Evolutionary conservation across 2,113 vertebrate species (phyloP).

Genomic region (Apaloderma vittatum): DNA sequence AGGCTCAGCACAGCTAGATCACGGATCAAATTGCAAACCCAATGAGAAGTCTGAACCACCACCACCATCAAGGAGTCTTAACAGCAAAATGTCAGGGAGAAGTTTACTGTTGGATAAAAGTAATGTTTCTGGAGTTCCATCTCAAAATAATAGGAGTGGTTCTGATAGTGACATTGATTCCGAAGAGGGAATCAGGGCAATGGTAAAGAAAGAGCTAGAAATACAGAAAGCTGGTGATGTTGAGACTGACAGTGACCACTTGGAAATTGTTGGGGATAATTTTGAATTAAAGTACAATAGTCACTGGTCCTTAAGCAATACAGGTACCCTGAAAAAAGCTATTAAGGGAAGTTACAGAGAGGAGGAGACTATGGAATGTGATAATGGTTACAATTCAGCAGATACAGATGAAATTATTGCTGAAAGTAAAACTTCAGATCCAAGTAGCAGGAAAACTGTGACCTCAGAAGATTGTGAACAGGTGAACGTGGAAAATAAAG

Average conservation of each 20-base stretch:
- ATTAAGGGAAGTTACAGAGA: background rate
- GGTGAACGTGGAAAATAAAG: background rate
- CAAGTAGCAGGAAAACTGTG: background rate
- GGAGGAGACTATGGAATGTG: background rate
- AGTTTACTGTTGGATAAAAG: background rate
- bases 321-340: background rate
- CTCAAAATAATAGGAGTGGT: background rate
- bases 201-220: constrained; percentile 70
- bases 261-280: constrained; percentile 88
- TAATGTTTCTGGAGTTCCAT: background rate
- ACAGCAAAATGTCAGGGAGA: background rate
- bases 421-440: constrained; percentile 63
- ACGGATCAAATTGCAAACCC: background rate
- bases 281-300: constrained; percentile 77
- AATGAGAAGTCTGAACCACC: background rate
- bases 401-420: constrained; percentile 92
- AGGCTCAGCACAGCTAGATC: background rate
- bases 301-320: constrained; percentile 33
- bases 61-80: background rate
- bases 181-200: constrained; percentile 82
- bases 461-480: background rate
- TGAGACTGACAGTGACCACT: constrained; percentile 63
- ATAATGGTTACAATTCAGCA: constrained; percentile 85
- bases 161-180: constrained; percentile 80
- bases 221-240: background rate